phyloP scores from a whole-genome alignment of 2,113 vertebrate genomes.

The Rhinichthys klamathensis region DNA sequence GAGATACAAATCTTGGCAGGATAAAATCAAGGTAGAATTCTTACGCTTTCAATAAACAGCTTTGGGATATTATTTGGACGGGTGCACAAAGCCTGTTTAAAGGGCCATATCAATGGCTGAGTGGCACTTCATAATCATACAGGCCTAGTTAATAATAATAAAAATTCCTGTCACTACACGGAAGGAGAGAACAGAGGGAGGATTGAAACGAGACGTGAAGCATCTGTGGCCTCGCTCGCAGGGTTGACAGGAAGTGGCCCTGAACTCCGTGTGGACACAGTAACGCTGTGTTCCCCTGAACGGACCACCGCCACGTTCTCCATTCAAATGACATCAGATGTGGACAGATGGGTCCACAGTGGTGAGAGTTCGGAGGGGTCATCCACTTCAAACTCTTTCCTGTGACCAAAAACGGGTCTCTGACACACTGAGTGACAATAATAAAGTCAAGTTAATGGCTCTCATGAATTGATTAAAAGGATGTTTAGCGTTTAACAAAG shows the following conservation, averaged over 20 bases:
- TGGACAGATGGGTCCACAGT: conserved; percentile 49
- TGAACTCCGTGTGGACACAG: conserved; percentile 70
- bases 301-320: conserved; percentile 67
- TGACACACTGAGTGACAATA: background rate
- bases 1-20: background rate
- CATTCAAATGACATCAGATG: conserved; percentile 67
- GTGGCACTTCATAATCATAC: conserved; percentile 10
- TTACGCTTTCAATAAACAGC: background rate
- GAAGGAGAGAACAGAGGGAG: conserved; percentile 70
- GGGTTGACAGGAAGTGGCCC: conserved; percentile 73
- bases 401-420: background rate
- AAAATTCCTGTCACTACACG: conserved; percentile 29
- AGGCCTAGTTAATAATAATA: conserved; percentile 29
- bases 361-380: conserved; percentile 40
- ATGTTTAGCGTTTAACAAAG: background rate
- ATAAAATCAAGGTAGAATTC: background rate
- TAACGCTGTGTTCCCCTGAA: conserved; percentile 70
- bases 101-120: background rate
- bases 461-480: background rate
- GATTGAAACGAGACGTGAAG: conserved; percentile 75
- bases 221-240: conserved; percentile 69
- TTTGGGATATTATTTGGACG: conserved; percentile 18
- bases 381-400: conserved; percentile 14
- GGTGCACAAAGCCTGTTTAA: background rate
- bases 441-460: background rate